These are phyloP conservation scores for Dioctria linearis DNA, from an alignment of 2,888 invertebrate genomes.

Conservation along the genomic window DNA sequence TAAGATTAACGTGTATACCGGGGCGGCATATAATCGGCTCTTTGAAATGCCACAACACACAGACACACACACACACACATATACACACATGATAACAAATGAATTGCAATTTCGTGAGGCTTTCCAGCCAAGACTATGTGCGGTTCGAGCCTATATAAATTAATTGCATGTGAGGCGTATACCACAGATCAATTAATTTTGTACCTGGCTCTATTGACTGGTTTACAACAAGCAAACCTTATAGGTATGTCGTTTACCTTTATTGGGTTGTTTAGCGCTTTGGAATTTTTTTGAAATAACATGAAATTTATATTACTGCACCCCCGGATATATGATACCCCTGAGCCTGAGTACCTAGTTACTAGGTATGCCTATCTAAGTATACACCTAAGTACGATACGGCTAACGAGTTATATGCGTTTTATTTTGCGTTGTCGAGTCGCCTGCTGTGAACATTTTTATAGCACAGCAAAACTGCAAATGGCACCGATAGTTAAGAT, in stretches of 20 bases:
- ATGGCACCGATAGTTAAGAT: not conserved
- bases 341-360: not conserved
- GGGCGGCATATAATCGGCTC: too few relatives aligned
- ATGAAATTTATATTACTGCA: constrained; percentile 18
- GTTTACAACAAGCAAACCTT: constrained; percentile 23
- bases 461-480: not conserved
- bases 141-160: constrained; percentile 9
- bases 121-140: too few relatives aligned
- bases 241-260: not conserved
- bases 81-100: too few relatives aligned
- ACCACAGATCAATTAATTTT: constrained; percentile 28
- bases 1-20: too few relatives aligned
- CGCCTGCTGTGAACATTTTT: constrained; percentile 21
- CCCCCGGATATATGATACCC: not conserved
- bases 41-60: too few relatives aligned
- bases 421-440: not conserved
- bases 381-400: not conserved
- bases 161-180: constrained; percentile 10
- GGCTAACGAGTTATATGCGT: not conserved
- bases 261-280: constrained; percentile 7
- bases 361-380: too few relatives aligned
- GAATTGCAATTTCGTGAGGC: too few relatives aligned
- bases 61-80: too few relatives aligned
- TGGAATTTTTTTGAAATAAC: constrained; percentile 23
- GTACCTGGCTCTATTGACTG: not conserved